Base-by-base conservation (phyloP, 2,888 invertebrate genomes). In the Calephelis perditalis region DNA sequence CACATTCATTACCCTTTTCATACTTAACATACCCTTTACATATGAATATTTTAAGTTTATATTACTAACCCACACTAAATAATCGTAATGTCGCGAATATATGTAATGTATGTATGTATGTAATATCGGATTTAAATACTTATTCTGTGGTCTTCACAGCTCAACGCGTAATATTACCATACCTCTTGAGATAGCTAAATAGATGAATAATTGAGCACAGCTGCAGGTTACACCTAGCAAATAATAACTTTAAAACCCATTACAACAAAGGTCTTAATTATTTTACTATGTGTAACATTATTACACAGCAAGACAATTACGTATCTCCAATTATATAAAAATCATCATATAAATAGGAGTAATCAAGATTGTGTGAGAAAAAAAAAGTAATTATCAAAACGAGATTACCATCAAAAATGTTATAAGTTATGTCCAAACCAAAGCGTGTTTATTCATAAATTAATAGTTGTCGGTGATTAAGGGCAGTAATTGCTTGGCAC, bases 351-450 rank as follows among this genome's bases (percentile, higher is more conserved):
- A 86, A 88, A 88, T 82, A 84, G 78, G 76, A 72, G 70, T 76
- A 77, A 87, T 88, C 86, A 85, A 86, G 87, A 86, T 88, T 82
- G 82, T 82, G 79, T 75, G 79, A 84, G 81, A 82, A 76, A 79
- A 84, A 87, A 84, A 82, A 83, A 75, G 86, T 88, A 85, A 90
- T 87, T 88, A 89, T 87, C 82, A 84, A 79, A 85, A 87, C 84
- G 84, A 88, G 89, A 89, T 89, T 84, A 85, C 83, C 87, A 89
- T 90, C 89, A 74, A 79, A 86, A 86, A 84, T 76, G 77, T 81
- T 83, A 78, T 82, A 84, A 83, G 84, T 84, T 84, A 83, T 81
- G 81, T 77, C 52, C 74, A 72, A 73, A 74, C 78, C 78, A 81
- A 84, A 88, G 88, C 87, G 81, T 81, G 86, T 87, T 86, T 74